Base-by-base conservation (phyloP, 2,888 invertebrate species). In the Kryphioiulus occultus region DNA sequence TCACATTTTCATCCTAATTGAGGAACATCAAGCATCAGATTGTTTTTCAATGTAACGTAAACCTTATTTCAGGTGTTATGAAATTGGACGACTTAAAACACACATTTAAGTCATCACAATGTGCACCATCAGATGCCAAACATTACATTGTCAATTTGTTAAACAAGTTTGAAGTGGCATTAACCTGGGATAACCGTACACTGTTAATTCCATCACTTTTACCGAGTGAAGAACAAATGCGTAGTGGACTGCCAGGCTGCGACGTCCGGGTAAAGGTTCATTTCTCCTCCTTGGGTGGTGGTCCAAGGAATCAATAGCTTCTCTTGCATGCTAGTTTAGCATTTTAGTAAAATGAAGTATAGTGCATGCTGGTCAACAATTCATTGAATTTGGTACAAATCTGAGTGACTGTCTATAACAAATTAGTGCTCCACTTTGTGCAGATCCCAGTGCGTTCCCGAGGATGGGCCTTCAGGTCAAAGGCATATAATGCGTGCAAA, bases 151-250 rank as follows among this genome's bases (percentile, higher is more conserved):
- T 98, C 5, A 96, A 96, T 90, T 93, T 99, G 83, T 93, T 99
- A 88, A 97, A 97, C 93, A 99, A 99, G 93, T 99, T 99, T 92
- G 99, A 99, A 92, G 96, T 99, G 88, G 99, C 99, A 0, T 93
- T 99, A 87, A 97, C 98, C 35, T 99, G 98, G 97, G 99, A 99
- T 91, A 95, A 96, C 22, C 93, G 98, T 32, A 96, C 97, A 22
- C 92, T 98, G 1, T 92, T 99, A 88, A 96, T 99, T 88, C 99
- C 99, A 12, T 98, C 98, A 0, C 93, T 99, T 42, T 91, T 95
- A 68, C 99, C 99, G 0, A 94, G 95, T 0, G 95, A 95, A 90
- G 96, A 96, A 90, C 95, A 95, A 89, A 92, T 95, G 88, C 91
- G 92, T 59, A 91, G 92, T 89, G 93, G 93, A 26, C 92, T 92